Conservation (phyloP, 2,888 invertebrate genomes). For the Meteorus colon region DNA sequence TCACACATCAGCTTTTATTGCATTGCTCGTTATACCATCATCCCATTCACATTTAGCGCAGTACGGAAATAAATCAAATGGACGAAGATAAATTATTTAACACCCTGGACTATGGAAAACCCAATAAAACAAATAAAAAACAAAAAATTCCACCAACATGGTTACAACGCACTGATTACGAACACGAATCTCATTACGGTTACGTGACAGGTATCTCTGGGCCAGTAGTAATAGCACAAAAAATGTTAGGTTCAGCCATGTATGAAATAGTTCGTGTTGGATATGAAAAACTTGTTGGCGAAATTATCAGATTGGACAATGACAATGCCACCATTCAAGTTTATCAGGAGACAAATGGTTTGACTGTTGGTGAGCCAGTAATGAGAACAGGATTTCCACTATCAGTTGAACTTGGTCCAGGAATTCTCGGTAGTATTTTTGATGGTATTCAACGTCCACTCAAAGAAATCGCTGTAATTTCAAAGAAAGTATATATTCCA, state of each 20-base stretch:
- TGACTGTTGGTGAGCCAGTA: conserved; percentile 98
- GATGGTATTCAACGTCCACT: conserved; percentile 99
- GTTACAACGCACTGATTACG: background rate
- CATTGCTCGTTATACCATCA: background rate
- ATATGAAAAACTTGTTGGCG: conserved; percentile 95
- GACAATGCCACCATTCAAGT: conserved; percentile 99
- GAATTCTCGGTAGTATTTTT: conserved; percentile 98
- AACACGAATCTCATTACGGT: conserved; percentile 86
- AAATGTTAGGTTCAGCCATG: conserved; percentile 99
- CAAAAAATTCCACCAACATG: conserved; percentile 4
- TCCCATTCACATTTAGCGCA: background rate
- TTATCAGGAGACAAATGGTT: conserved; percentile 94
- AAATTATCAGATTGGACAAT: conserved; percentile 98
- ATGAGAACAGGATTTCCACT: conserved; percentile 96
- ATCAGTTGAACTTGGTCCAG: conserved; percentile 97
- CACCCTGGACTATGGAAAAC: background rate
- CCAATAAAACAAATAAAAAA: background rate
- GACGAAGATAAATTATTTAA: background rate
- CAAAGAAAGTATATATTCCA: conserved; percentile 97
- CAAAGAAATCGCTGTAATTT: conserved; percentile 92
- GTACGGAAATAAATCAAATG: background rate
- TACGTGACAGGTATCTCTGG: conserved; percentile 97
- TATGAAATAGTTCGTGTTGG: conserved; percentile 99
- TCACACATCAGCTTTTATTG: background rate
- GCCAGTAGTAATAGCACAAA: conserved; percentile 97